Base-by-base conservation (phyloP, 2,888 invertebrate species). In the Drosophila subquinaria region DNA sequence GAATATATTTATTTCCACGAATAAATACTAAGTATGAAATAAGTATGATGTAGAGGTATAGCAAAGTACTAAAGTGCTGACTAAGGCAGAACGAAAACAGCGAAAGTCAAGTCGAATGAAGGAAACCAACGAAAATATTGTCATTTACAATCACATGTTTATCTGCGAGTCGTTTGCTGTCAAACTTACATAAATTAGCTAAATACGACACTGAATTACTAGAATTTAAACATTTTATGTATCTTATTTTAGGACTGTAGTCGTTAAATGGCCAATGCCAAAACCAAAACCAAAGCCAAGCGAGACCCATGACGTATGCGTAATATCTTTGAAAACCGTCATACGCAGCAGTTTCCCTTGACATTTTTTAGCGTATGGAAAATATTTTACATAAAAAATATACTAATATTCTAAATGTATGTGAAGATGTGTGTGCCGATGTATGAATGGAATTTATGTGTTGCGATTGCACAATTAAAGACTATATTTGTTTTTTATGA, bases 291-390 rank as follows among this genome's bases (percentile, higher is more conserved):
- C 65, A 65, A 42, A 72, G 30, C 30, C 65, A 65, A 42, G n/a
- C 30, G 62, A 61, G 23, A 56, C 60, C 73, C 86, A 73, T 81
- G 82, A 73, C 88, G 87, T 89, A 89, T 89, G 69, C 79, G 89
- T 80, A 76, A 89, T 87, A 73, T 74, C 45, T 47, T 11, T 47
- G 23, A 55, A 63, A 73, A 79, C 56, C 45, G 36, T 64, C 59
- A 51, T 45, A 57, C 59, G 56, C 50, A 50, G 60, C 50, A 50
- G 64, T 48, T 80, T 81, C 66, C 88, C 86, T 84, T 85, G 83
- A 83, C 82, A 79, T 82, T 79, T 78, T 70, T 59, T 47, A 62
- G 51, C 64, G 13, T 38, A 64, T 59, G 74, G 65, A 61, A 61
- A 59, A 23, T 40, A 35, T 52, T 60, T 52, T 38, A 68, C 56